Base-by-base conservation (phyloP, 1,140 invertebrate genomes). In the Anoplophora glabripennis region DNA sequence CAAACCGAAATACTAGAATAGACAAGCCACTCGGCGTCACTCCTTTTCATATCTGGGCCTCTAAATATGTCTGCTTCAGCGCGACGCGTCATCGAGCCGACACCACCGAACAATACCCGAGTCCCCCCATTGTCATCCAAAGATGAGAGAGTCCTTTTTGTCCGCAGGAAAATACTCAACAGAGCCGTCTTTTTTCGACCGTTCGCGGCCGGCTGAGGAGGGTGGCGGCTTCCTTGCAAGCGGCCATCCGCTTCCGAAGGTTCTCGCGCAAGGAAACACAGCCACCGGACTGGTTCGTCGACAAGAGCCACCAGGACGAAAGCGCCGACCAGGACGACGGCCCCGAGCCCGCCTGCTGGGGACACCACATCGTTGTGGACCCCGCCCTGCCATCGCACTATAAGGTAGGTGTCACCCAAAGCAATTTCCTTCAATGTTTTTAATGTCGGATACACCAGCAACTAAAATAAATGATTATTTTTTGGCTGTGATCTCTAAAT, bases 311-410 rank as follows among this genome's bases (percentile, higher is more conserved):
- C 53, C 72, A 78, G 7, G 76, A 80, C 35, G 80, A 76, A 63
- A 76, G 63, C 9, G 64, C 64, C 47, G 81, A 76, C 65, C 77
- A 76, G 65, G 77, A 60, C 34, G 59, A 62, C 3, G 71, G 0
- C 65, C 61, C 21, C 70, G 54, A 48, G 17, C 65, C 67, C 7
- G 80, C 78, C 55, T 73, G 79, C 17, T 75, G 83, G 17, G 83
- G 82, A 65, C 79, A 81, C 53, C 71, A 79, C 28, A 75, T 86
- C 34, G 83, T 83, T 1, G 81, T 87, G 49, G 84, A 87, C 73
- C 81, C 85, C 15, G 81, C 85, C 0, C 72, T 81, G 37, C 79
- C 81, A 21, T 77, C 77, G 17, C 84, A 87, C 75, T 87, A 87
- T 65, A 76, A 81, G 75, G 82, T 83, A 70, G 57, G 42, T 47